Evolutionary conservation across 2,888 invertebrate genomes (phyloP), one percentile per base, ranked within the genome.

Genomic region (Torymus tubicola): DNA sequence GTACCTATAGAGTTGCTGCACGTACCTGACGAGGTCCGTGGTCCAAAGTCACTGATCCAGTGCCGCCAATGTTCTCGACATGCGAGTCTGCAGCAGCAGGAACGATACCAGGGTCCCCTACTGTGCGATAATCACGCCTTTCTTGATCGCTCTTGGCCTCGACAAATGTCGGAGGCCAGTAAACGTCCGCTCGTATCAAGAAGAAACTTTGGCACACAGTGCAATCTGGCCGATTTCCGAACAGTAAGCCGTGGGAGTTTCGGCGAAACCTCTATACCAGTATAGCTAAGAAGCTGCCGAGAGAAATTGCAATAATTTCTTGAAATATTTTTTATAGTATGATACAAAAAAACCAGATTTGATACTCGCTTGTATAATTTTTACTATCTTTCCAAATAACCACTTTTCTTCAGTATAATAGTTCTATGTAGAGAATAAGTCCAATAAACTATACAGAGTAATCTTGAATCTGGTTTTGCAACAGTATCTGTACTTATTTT

Each of bases 1-100:
- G 21, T 53, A 1, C 65, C 76, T 14, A 58, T 73, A 2, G 53
- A 81, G n/a, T 73, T 82, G 31, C 80, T 80, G 42, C 64, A 83
- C 18, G 68, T 84, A 83, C 5, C 87, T 87, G 69, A 60, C 61
- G 86, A 58, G 84, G 81, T 31, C 85, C 31, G 31, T 85, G 0
- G 1, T n/a, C 63, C 60, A 5, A 63, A 69, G 60, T 65, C 63
- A 8, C n/a, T 42, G 14, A 73, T 63, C 1, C 24, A 70, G 21
- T 77, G 70, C 68, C 24, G 13, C 4, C 67, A 61, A 14, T 73
- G 78, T 13, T 63, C 78, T 24, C 68, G 63, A 24, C 64, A 73
- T 42, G 3, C 50, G 4, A 13, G 2, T 18, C 11, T 11, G n/a
- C 61, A 57, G 16, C 65, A 18, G 16, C 64, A 14, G 42, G n/a